Percentiles rank a stretch among this genome's conserved stretches.
phyloP scores from a whole-genome alignment of 2,113 vertebrate species.

The Myiopsitta monachus region DNA sequence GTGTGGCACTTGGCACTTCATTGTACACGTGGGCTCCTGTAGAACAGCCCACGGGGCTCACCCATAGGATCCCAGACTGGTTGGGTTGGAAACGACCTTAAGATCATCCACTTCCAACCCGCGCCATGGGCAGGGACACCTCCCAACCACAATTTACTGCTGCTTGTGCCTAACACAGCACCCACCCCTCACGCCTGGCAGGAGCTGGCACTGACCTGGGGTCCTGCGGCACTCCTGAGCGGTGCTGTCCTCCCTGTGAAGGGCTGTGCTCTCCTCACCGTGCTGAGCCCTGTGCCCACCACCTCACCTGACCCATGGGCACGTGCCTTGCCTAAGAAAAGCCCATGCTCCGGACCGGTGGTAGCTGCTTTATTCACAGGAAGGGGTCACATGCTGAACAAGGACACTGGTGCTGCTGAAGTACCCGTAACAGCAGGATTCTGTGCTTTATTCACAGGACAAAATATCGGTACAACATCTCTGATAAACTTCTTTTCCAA shows the following conservation, averaged over 20 bases:
- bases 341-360: conserved; percentile 32
- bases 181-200: neutral
- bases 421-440: conserved; percentile 80
- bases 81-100: neutral
- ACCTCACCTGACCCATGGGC: neutral
- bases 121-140: neutral
- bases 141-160: conserved; percentile 38
- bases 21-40: conserved; percentile 36
- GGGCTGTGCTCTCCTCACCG: neutral
- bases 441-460: conserved; percentile 80
- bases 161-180: neutral
- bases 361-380: conserved; percentile 70
- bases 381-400: conserved; percentile 67
- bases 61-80: neutral
- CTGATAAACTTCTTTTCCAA: conserved; percentile 28
- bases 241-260: neutral
- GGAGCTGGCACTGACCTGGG: neutral
- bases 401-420: conserved; percentile 49
- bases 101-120: neutral
- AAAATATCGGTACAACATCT: conserved; percentile 42
- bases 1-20: conserved; percentile 56
- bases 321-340: neutral
- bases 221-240: accelerated
- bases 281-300: neutral
- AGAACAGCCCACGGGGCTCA: conserved; percentile 57